Conservation (phyloP, 2,113 vertebrate species). For the Prionailurus bengalensis region DNA sequence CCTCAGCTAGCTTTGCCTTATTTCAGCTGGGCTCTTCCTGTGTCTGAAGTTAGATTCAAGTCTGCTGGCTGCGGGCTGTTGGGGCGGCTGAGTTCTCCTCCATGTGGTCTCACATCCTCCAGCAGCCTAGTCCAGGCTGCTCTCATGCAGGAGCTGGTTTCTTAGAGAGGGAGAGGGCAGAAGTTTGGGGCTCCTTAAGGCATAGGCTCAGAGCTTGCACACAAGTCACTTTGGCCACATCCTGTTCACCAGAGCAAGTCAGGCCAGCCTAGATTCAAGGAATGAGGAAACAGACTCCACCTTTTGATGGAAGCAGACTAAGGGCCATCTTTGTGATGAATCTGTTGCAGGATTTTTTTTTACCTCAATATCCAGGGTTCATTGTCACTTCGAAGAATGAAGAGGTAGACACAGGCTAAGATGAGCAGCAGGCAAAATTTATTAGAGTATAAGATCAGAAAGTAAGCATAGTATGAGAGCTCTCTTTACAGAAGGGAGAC, state of each 20-base stretch:
- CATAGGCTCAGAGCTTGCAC: background rate
- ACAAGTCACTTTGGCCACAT: background rate
- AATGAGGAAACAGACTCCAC: background rate
- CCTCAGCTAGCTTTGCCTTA: background rate
- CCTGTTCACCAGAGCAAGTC: background rate
- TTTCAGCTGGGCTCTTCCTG: background rate
- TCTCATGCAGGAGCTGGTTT: background rate
- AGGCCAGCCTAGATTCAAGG: background rate
- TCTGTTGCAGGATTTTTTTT: no score
- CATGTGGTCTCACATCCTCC: background rate
- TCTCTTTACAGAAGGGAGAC: no score
- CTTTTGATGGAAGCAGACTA: background rate
- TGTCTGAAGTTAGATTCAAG: background rate
- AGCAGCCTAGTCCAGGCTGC: background rate
- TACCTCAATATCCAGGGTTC: no score
- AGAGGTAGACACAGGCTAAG: no score
- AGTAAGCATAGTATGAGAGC: no score
- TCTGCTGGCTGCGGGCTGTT: background rate
- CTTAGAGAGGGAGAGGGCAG: background rate
- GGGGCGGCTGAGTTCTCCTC: background rate
- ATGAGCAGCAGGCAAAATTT: no score
- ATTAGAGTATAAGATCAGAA: no score
- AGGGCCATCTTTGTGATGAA: background rate
- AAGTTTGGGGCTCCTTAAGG: background rate
- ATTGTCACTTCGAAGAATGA: no score